Evolutionary conservation across 2,113 vertebrate species (phyloP).

Genomic region (Gasterosteus aculeatus): DNA sequence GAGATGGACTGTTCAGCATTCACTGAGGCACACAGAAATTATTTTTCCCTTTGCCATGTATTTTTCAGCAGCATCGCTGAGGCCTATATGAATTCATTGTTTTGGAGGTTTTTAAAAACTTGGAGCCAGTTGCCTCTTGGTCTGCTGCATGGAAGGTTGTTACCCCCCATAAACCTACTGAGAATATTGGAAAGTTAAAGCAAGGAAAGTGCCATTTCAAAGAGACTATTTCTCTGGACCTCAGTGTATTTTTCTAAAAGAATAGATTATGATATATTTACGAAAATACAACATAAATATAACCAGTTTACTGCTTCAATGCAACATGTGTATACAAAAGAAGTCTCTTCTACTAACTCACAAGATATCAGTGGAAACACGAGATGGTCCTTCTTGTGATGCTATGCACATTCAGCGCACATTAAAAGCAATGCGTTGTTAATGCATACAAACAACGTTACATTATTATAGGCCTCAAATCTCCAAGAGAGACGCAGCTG

Average conservation of each 20-base stretch:
- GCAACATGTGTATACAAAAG: background rate
- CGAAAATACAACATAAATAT: background rate
- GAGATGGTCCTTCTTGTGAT: constrained; percentile 8
- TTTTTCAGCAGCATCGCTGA: constrained; percentile 10
- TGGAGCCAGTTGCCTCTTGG: background rate
- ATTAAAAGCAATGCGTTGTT: background rate
- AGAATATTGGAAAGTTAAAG: background rate
- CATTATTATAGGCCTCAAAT: constrained; percentile 1
- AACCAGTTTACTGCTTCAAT: no score
- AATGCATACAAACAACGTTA: constrained; percentile 21
- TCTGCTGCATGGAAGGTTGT: constrained; percentile 3
- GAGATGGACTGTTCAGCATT: constrained; percentile 15
- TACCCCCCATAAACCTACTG: constrained; percentile 4
- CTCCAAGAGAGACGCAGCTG: constrained; percentile 14
- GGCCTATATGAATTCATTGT: background rate
- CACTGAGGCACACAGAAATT: background rate
- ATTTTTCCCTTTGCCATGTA: background rate
- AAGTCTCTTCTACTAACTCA: background rate
- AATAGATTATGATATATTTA: background rate
- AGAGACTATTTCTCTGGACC: background rate
- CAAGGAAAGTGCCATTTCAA: constrained; percentile 4
- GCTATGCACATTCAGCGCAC: background rate
- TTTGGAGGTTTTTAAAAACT: background rate
- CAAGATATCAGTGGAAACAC: background rate
- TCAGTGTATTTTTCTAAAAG: background rate